A percentile compares a stretch with the other conserved stretches of the same genome.
phyloP scores from a whole-genome alignment of 2,113 vertebrate genomes.

The Tetrax tetrax region DNA sequence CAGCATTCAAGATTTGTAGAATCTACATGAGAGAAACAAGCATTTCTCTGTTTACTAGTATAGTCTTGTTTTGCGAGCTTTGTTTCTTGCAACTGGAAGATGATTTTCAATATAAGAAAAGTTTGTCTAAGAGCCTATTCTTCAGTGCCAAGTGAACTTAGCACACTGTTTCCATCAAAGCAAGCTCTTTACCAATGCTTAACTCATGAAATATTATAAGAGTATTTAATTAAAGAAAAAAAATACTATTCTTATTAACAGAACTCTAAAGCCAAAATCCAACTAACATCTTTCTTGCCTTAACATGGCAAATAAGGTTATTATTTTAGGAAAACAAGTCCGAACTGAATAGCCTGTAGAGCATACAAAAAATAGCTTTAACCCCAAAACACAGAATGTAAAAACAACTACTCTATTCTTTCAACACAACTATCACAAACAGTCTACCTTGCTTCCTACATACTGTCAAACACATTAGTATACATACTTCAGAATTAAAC shows the following conservation, averaged over 20 bases:
- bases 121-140: background rate
- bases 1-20: background rate
- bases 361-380: background rate
- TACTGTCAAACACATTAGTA: accelerated
- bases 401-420: background rate
- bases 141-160: background rate
- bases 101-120: background rate
- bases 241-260: background rate
- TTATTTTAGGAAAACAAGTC: background rate
- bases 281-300: background rate
- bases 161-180: background rate
- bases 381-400: background rate
- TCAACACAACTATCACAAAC: accelerated
- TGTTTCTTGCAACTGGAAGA: background rate
- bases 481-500: background rate
- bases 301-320: background rate
- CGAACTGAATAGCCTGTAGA: no score
- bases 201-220: background rate
- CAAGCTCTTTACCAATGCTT: background rate
- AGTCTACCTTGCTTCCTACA: background rate
- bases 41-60: background rate
- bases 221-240: background rate
- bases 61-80: background rate
- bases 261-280: background rate
- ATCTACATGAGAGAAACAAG: background rate